Percentiles rank a stretch among this genome's conserved stretches.
Conservation (phyloP, 2,888 invertebrate species). For the Phaedon cochleariae region DNA sequence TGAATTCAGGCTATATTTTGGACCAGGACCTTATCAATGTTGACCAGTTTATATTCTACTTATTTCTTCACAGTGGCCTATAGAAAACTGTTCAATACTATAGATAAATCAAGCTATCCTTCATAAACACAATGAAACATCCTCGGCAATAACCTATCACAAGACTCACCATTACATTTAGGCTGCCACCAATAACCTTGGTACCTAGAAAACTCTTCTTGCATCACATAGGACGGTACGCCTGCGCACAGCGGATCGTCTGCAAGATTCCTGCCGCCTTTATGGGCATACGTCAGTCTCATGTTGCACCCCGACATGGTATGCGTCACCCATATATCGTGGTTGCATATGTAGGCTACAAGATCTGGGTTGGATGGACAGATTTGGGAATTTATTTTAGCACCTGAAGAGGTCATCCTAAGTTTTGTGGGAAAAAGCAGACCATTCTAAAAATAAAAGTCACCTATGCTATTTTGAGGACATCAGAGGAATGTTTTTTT, state of each 20-base stretch:
- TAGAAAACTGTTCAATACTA: too few relatives aligned
- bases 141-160: too few relatives aligned
- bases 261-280: conserved; percentile 71
- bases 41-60: too few relatives aligned
- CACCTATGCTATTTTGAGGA: too few relatives aligned
- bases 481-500: too few relatives aligned
- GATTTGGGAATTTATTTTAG: conserved; percentile 82
- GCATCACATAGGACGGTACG: conserved; percentile 97
- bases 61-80: too few relatives aligned
- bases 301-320: conserved; percentile 73
- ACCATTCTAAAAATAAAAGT: conserved; percentile 62
- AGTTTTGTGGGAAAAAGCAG: conserved; percentile 75
- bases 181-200: conserved; percentile 99
- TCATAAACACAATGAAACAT: too few relatives aligned
- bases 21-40: too few relatives aligned
- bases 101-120: too few relatives aligned
- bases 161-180: conserved; percentile 67
- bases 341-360: conserved; percentile 88
- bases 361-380: conserved; percentile 83
- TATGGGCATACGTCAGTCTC: conserved; percentile 75
- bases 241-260: conserved; percentile 92
- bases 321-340: conserved; percentile 90
- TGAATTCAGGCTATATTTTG: too few relatives aligned
- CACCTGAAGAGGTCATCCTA: conserved; percentile 71
- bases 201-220: conserved; percentile 97